phyloP scores from a whole-genome alignment of 2,113 vertebrate species.

The Paramormyrops kingsleyae region DNA sequence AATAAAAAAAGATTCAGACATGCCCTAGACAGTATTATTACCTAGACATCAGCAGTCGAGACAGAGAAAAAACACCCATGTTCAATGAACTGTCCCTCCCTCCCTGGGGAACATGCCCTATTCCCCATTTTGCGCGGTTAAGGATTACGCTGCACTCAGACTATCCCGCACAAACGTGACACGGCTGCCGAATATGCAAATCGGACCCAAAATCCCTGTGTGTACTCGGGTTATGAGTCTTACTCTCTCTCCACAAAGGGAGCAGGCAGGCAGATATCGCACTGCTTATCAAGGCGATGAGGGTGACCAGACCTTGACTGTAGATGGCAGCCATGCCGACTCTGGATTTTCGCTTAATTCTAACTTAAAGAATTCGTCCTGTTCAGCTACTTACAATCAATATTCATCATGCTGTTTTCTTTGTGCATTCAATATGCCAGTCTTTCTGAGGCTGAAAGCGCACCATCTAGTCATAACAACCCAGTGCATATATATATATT shows the following conservation, averaged over 20 bases:
- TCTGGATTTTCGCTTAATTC: neutral
- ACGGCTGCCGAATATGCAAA: constrained; percentile 47
- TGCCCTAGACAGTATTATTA: constrained; percentile 28
- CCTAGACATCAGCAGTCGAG: constrained; percentile 36
- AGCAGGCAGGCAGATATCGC: neutral
- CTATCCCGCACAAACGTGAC: neutral
- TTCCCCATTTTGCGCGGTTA: constrained; percentile 17
- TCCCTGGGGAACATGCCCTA: constrained; percentile 35
- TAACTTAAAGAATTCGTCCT: neutral
- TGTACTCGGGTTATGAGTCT: neutral
- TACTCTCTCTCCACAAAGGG: neutral
- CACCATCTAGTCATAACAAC: neutral
- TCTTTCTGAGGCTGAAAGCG: neutral
- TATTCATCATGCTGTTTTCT: neutral
- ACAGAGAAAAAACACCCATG: constrained; percentile 38
- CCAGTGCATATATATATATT: neutral
- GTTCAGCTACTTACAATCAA: neutral
- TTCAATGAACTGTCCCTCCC: constrained; percentile 32
- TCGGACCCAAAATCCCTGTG: neutral
- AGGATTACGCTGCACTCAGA: constrained; percentile 17
- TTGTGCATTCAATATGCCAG: neutral
- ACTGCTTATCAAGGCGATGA: neutral
- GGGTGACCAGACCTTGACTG: neutral
- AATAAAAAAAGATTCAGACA: constrained; percentile 2
- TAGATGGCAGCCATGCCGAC: neutral